Percentiles rank a stretch among this genome's conserved stretches.
phyloP scores from a whole-genome alignment of 2,797 vertebrate genomes.

The Sternotherus odoratus region DNA sequence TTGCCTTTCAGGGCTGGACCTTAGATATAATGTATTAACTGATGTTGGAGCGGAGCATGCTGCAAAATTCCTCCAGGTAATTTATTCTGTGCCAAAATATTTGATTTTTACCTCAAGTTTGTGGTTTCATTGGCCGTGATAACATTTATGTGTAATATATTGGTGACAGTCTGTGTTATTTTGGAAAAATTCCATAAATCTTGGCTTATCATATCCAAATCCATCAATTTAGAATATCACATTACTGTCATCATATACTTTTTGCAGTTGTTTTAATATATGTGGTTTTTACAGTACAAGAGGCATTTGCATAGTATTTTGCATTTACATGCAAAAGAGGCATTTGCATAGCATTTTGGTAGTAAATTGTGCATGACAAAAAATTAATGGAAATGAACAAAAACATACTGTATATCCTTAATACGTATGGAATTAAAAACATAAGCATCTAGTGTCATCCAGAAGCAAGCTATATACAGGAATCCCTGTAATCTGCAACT shows the following conservation, averaged over 20 bases:
- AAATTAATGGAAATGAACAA: neutral
- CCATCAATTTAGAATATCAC: neutral
- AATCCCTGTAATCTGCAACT: neutral
- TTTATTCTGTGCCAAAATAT: neutral
- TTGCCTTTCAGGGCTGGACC: constrained; percentile 83
- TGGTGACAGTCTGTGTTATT: neutral
- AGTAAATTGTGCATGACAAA: neutral
- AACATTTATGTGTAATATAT: neutral
- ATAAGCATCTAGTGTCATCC: neutral
- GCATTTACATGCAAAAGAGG: neutral
- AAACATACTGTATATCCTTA: neutral
- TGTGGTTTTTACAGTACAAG: neutral
- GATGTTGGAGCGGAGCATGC: constrained; percentile 83
- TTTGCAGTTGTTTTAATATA: neutral
- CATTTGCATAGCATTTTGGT: neutral
- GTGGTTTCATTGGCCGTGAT: neutral
- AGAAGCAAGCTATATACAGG: neutral
- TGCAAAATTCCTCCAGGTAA: constrained; percentile 86
- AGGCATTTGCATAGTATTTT: neutral
- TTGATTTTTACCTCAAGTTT: neutral
- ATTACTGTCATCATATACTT: neutral
- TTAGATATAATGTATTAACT: constrained; percentile 85
- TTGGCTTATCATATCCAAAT: neutral
- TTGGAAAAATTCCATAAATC: constrained; percentile 12
- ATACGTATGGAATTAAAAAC: neutral